Base-by-base conservation (phyloP, 2,113 vertebrate genomes). In the Typhlomys cinereus region DNA sequence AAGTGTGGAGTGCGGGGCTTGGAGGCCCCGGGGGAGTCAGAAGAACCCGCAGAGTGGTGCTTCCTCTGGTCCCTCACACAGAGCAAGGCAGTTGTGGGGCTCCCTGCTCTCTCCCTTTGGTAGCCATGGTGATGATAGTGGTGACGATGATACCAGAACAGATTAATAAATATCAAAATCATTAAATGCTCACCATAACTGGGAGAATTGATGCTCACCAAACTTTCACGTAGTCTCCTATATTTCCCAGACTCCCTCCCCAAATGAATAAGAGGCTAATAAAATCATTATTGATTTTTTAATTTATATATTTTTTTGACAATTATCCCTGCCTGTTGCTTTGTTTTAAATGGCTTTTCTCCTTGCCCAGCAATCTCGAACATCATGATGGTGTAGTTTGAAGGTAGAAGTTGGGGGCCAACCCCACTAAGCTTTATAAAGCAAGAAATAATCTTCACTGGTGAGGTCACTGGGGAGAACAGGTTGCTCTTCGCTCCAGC, bases 71-170 rank as follows among this genome's bases (percentile, higher is more conserved):
- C 57, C 62, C 71, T 86, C 5, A 73, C 52, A 75, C 36, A 80
- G 59, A 69, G 10, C 1, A 17, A 18, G 20, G 18, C 57, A 59
- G n/a, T 66, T n/a, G n/a, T n/a, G n/a, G n/a, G n/a, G n/a, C 57
- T 48, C 41, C 31, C 50, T 36, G 9, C 34, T 5, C 13, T 67
- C 59, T 25, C 31, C 31, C 11, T 25, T 46, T 25, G 71, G 91
- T 96, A 92, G 93, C 91, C 87, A 95, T 84, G 84, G 91, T 71
- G 89, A 92, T n/a, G 36, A 61, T 4, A 74, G 54, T 46, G 7
- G 48, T 29, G 21, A 82, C 39, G 83, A 85, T 34, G 54, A 79
- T 83, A 61, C 74, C 44, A 71, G 84, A 76, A 93, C 36, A 91
- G 80, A 74, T 84, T 94, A 13, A 39, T 10, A 25, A 13, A 36